Evolutionary conservation across 1,140 invertebrate species (phyloP), one percentile per base, ranked within the genome.

Genomic region (Cyclargus thomasi): DNA sequence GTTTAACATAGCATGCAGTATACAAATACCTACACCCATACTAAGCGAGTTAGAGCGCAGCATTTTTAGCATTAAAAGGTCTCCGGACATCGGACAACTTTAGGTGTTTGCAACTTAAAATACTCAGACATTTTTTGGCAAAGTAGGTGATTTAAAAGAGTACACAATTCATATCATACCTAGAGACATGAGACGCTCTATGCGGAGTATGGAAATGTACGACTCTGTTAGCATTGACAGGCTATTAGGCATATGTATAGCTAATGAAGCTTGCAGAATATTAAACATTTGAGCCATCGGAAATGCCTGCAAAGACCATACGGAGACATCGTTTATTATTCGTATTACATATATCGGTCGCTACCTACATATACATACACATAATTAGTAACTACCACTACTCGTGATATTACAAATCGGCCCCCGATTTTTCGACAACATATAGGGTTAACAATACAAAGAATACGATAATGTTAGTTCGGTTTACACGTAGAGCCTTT

Each of bases 241-340:
- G 7, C 93, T 94, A 70, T 92, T 86, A 0, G 96, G 96, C 82
- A 96, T 94, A 75, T 93, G 92, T 22, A 96, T 92, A 6, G 95
- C 94, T 72, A 90, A 59, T 63, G 81, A 79, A 64, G 74, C 72
- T 81, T 91, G 88, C 16, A 91, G 85, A 17, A 82, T 82, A 80
- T 91, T 91, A 81, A 86, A 90, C 76, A 88, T 85, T 84, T 87
- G 84, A 62, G 88, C 88, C 79, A 89, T 75, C 79, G 86, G 86
- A 80, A 90, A 91, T 65, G 84, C 88, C 90, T 91, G 82, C 72
- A 79, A 74, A 88, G 68, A 86, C 74, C 69, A 70, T 63, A 71
- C 69, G 29, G 18, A 65, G 65, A 64, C 62, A 67, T 62, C 67
- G 64, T 68, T 68, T 53, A 69, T 64, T 73, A 64, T 70, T 72